These are phyloP conservation scores for Hypsopygia costalis DNA, from an alignment of 2,888 invertebrate species.

Conservation along the genomic window DNA sequence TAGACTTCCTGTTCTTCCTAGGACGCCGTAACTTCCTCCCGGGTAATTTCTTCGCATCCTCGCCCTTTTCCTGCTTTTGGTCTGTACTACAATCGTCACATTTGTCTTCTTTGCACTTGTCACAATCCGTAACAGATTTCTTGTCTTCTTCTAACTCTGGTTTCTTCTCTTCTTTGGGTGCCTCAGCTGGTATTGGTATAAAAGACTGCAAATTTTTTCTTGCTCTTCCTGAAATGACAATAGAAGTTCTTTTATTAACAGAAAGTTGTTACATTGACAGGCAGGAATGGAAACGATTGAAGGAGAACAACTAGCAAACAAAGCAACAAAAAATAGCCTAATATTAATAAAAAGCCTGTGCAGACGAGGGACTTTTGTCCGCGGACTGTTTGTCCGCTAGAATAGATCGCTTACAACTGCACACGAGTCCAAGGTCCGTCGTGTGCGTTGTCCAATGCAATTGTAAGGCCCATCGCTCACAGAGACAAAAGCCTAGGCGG, in stretches of 20 bases:
- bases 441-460: no score
- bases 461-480: no score
- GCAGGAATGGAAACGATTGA: no score
- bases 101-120: constrained; percentile 53
- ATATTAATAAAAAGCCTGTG: no score
- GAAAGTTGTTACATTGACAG: no score
- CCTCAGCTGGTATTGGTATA: constrained; percentile 62
- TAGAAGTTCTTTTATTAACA: not conserved
- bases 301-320: no score
- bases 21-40: constrained; percentile 53
- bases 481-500: no score
- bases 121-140: constrained; percentile 43
- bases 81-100: constrained; percentile 51
- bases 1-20: constrained; percentile 64
- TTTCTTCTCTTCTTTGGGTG: constrained; percentile 55
- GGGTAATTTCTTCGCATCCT: constrained; percentile 50
- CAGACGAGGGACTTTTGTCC: no score
- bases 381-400: no score
- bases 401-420: no score
- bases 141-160: constrained; percentile 44
- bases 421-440: no score
- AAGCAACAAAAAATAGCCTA: no score
- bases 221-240: constrained; percentile 57
- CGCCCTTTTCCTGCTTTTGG: constrained; percentile 50
- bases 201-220: constrained; percentile 66